Percentiles rank a stretch among this genome's conserved stretches.
These are phyloP conservation scores for Shargacucullia verbasci DNA, from an alignment of 2,888 invertebrate genomes.

Conservation along the genomic window DNA sequence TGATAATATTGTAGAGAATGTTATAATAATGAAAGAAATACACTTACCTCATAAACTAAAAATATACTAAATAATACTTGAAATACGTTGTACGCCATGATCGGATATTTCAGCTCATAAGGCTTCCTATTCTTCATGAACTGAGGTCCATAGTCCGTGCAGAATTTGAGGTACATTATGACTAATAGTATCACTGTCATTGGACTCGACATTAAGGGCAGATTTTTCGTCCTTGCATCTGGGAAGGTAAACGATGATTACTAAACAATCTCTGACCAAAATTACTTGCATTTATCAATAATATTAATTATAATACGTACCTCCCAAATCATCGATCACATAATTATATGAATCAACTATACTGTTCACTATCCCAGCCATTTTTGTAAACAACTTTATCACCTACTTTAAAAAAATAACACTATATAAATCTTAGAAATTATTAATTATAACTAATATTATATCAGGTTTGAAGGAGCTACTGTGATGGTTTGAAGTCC, in stretches of 20 bases:
- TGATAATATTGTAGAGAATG: too few species aligned
- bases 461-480: neutral
- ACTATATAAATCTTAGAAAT: neutral
- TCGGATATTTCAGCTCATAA: conserved; percentile 42
- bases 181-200: conserved; percentile 24
- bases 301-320: conserved; percentile 19
- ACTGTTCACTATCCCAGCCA: conserved; percentile 30
- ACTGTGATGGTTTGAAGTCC: too few species aligned
- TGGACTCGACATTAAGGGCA: conserved; percentile 48
- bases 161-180: conserved; percentile 50
- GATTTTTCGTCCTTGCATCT: conserved; percentile 47
- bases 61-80: conserved; percentile 49
- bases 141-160: conserved; percentile 85
- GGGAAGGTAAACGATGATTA: conserved; percentile 5
- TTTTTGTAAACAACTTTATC: neutral
- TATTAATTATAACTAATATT: neutral
- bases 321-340: conserved; percentile 46
- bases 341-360: conserved; percentile 40
- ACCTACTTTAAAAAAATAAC: neutral
- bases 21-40: too few species aligned
- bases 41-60: conserved; percentile 41
- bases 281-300: too few species aligned
- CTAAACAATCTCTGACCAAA: too few species aligned
- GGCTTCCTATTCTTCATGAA: conserved; percentile 89
- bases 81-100: conserved; percentile 50